Conservation (phyloP, 2,888 invertebrate species). For the Tenthredo distinguenda region DNA sequence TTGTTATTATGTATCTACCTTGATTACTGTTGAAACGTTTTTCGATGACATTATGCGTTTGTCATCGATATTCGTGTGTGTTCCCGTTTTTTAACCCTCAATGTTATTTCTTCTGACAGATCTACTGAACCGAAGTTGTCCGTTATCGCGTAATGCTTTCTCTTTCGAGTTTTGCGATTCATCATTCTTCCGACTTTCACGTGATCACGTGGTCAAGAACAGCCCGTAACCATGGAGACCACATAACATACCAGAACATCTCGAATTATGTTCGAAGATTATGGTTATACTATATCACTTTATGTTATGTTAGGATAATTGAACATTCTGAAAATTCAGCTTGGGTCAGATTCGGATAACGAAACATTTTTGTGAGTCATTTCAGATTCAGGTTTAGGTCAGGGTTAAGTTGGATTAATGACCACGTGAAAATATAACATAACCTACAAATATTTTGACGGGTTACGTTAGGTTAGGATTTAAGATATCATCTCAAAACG, state of each 20-base stretch:
- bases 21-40: not conserved
- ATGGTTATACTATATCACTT: not conserved
- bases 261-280: not conserved
- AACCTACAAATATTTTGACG: not conserved
- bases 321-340: not conserved
- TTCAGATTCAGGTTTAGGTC: not conserved
- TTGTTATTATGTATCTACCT: not conserved
- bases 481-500: not conserved
- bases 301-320: not conserved
- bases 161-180: not conserved
- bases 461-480: not conserved
- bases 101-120: not conserved
- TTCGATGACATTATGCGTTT: slow-evolving; percentile 27
- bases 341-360: not conserved
- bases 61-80: not conserved
- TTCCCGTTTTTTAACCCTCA: not conserved
- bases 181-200: not conserved
- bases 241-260: not conserved
- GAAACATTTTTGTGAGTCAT: not conserved
- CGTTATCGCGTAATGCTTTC: not conserved
- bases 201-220: not conserved
- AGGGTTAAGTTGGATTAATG: not conserved
- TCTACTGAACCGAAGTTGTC: not conserved
- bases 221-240: not conserved
- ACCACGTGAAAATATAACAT: not conserved